Evolutionary conservation across 2,797 vertebrate genomes (phyloP), one percentile per base, ranked within the genome.

Genomic region (Leuciscus waleckii): DNA sequence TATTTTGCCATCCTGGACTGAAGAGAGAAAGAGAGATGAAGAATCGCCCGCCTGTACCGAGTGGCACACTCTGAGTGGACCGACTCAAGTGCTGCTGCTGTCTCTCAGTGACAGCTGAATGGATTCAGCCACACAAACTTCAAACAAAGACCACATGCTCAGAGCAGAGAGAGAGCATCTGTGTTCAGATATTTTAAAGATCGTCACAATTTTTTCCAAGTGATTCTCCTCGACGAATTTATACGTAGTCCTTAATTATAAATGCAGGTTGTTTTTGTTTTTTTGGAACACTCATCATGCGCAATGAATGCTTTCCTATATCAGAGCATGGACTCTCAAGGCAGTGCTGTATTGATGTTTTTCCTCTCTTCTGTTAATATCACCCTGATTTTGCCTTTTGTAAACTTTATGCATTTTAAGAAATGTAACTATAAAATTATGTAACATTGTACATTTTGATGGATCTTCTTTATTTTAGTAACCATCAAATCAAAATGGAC

Each of bases 1-100:
- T 88, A 89, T 82, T 90, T 84, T 90, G 91, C 92, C 95, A 95
- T 95, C 86, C 90, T 82, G 87, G 76, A 81, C 73, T 84, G 88
- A 85, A 85, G 79, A 84, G 86, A 86, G 80, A 79, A 84, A 35
- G 84, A 84, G 11, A 86, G 87, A 79, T 75, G 73, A 41, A n/a
- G 92, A 89, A 92, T 93, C 89, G 92, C 92, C 89, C 29, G 29
- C 49, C 78, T 79, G 26, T 32, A 89, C 92, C 93, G 90, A 76
- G 90, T 8, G 90, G 86, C 5, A 85, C 75, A 88, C 90, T 92
- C 75, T 17, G 73, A 91, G 91, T 83, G 4, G 80, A 54, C 88
- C 46, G 74, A 54, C 46, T 83, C 29, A 16, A 86, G 88, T 82
- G 89, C 91, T 90, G 90, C 90, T 29, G 88, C 90, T 86, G 93